Evolutionary conservation across 2,113 vertebrate species (phyloP).

Genomic region (Callaeas wilsoni): DNA sequence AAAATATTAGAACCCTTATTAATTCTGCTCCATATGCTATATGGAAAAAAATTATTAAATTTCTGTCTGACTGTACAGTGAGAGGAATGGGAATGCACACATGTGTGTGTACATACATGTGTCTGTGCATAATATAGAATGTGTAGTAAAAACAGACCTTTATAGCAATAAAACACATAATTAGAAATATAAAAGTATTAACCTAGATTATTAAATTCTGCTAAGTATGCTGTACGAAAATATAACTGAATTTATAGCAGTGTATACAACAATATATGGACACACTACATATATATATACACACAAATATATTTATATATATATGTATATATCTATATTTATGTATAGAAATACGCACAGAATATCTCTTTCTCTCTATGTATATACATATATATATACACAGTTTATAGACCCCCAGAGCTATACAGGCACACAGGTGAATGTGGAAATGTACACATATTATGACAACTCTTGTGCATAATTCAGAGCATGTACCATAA

Average conservation of each 20-base stretch:
- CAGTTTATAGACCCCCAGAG: background rate
- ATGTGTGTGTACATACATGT: rapidly evolving
- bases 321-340: no score
- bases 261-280: background rate
- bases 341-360: background rate
- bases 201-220: background rate
- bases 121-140: background rate
- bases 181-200: background rate
- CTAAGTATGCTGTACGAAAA: background rate
- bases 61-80: background rate
- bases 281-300: background rate
- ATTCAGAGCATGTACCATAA: background rate
- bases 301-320: background rate
- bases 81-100: background rate
- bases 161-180: background rate
- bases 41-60: background rate
- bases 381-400: background rate
- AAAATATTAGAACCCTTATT: background rate
- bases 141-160: background rate
- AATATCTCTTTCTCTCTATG: background rate
- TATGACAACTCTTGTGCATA: background rate
- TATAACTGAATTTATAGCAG: background rate
- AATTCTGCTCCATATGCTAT: background rate
- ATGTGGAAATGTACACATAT: background rate
- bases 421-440: background rate